Conservation (phyloP, 2,113 vertebrate genomes). For the Pelecanus crispus region DNA sequence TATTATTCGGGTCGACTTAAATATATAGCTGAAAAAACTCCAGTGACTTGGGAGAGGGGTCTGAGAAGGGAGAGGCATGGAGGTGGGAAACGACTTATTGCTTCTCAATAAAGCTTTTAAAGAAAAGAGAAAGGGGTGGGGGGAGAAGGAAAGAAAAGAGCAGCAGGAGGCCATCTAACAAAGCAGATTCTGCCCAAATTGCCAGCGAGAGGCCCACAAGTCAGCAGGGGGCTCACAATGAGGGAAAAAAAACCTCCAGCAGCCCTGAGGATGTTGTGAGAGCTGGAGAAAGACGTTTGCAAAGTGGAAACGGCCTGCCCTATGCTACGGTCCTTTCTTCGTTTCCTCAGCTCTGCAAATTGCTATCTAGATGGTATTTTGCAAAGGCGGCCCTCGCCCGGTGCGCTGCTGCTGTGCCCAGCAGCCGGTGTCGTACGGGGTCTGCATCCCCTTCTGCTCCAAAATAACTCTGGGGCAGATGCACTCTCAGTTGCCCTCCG, state of each 20-base stretch:
- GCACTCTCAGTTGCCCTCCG: neutral
- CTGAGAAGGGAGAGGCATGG: neutral
- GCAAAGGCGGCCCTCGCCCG: neutral
- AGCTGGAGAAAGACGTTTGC: neutral
- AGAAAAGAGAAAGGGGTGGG: constrained; percentile 1
- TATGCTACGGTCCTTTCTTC: neutral
- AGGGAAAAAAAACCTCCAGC: neutral
- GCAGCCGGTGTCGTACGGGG: rapidly evolving
- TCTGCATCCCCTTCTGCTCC: neutral
- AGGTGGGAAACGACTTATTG: constrained; percentile 39
- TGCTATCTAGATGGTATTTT: neutral
- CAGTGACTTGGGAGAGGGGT: neutral
- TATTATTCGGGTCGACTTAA: neutral
- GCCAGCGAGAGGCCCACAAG: constrained; percentile 20
- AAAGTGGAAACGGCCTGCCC: neutral
- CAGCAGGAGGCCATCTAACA: constrained; percentile 49
- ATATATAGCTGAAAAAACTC: neutral
- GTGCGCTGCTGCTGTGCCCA: neutral
- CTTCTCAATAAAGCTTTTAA: constrained; percentile 46
- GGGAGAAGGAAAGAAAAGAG: constrained; percentile 25
- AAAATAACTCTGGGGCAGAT: neutral
- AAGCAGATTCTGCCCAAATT: constrained; percentile 49
- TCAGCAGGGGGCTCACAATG: neutral
- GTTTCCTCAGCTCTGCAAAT: neutral
- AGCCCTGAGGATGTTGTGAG: neutral